Conservation (phyloP, 2,113 vertebrate species). For the Dasyurus viverrinus region DNA sequence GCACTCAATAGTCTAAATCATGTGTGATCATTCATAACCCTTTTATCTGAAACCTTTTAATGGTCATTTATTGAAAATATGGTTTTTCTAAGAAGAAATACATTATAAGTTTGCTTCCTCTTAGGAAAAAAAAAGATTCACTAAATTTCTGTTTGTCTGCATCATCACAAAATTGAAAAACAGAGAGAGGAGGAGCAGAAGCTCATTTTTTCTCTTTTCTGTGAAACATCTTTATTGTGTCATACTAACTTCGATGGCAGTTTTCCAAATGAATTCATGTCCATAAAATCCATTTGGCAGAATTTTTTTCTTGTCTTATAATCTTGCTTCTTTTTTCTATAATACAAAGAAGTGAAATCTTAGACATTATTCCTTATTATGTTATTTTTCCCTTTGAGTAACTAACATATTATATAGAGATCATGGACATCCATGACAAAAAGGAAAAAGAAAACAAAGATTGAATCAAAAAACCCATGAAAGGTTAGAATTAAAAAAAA, state of each 20-base stretch:
- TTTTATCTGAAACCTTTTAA: slow-evolving; percentile 52
- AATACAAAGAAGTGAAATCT: background rate
- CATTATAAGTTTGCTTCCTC: slow-evolving; percentile 31
- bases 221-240: background rate
- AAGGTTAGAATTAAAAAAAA: background rate
- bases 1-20: slow-evolving; percentile 40
- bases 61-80: slow-evolving; percentile 34
- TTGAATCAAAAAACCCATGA: background rate
- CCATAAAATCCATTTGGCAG: background rate
- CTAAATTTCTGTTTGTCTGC: background rate
- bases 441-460: background rate
- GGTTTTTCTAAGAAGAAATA: slow-evolving; percentile 33
- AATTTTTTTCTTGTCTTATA: background rate
- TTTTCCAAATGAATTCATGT: slow-evolving; percentile 38
- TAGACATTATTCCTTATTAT: background rate
- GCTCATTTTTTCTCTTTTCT: slow-evolving; percentile 14
- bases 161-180: background rate
- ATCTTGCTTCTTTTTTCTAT: background rate
- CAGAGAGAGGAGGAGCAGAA: background rate
- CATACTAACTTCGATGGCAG: background rate
- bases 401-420: background rate
- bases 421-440: background rate
- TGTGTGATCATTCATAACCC: slow-evolving; percentile 41
- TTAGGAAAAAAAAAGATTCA: slow-evolving; percentile 15
- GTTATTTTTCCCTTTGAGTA: background rate